These are phyloP conservation scores for Cephalopachus bancanus DNA, from an alignment of 2,797 vertebrate genomes.

Conservation along the genomic window DNA sequence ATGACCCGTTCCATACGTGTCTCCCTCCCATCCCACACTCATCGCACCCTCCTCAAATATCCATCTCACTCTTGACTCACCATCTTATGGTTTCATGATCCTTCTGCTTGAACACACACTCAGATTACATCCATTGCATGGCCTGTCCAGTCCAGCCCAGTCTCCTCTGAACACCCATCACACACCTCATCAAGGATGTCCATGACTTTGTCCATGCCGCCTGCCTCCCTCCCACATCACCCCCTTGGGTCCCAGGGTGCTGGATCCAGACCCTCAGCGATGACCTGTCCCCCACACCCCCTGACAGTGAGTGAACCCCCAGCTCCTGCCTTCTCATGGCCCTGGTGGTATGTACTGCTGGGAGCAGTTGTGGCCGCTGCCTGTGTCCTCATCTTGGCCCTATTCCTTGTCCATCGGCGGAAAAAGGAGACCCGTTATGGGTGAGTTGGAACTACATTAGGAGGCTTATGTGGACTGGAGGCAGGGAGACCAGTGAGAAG, in stretches of 20 bases:
- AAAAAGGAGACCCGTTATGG: slow-evolving; percentile 95
- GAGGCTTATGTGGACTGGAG: neutral
- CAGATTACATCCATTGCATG: neutral
- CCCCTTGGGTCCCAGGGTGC: slow-evolving; percentile 15
- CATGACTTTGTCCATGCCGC: neutral
- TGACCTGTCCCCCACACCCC: slow-evolving; percentile 54
- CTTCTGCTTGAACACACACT: neutral
- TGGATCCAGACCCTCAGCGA: slow-evolving; percentile 27
- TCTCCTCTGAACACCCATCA: neutral
- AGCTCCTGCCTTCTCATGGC: slow-evolving; percentile 92
- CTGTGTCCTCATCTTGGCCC: slow-evolving; percentile 90
- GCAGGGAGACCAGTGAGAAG: neutral
- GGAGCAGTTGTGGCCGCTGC: slow-evolving; percentile 90
- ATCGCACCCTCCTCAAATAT: neutral
- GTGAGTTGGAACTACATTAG: slow-evolving; percentile 86
- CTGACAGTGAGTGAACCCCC: slow-evolving; percentile 81
- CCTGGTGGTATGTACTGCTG: slow-evolving; percentile 96
- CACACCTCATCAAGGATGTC: neutral
- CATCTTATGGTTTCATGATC: neutral
- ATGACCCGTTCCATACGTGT: neutral
- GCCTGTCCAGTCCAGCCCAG: too few relatives aligned
- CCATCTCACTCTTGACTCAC: neutral
- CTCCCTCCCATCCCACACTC: neutral
- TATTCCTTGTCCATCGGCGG: slow-evolving; percentile 92
- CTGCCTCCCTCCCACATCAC: neutral